Conservation (phyloP, 2,888 invertebrate species). For the Mellilla xanthometata region DNA sequence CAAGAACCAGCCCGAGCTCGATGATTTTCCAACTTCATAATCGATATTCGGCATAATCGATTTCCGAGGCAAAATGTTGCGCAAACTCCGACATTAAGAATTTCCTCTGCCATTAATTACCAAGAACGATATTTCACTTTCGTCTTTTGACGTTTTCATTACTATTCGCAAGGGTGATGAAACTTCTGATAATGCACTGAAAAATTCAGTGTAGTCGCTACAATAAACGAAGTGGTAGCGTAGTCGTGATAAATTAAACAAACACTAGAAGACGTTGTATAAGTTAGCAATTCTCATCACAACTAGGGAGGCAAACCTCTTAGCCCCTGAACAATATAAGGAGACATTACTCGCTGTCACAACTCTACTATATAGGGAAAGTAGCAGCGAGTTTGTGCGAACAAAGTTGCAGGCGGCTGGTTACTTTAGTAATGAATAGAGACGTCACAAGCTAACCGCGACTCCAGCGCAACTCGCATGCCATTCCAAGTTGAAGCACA, state of each 20-base stretch:
- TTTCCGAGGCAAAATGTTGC: constrained; percentile 57
- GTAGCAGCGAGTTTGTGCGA: constrained; percentile 69
- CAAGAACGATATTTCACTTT: constrained; percentile 56
- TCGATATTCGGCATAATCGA: constrained; percentile 71
- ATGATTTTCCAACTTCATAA: constrained; percentile 78
- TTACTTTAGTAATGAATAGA: constrained; percentile 78
- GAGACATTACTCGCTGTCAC: constrained; percentile 81
- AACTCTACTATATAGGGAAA: constrained; percentile 80
- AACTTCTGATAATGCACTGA: constrained; percentile 38
- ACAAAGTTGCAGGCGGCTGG: constrained; percentile 71
- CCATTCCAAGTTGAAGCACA: constrained; percentile 61
- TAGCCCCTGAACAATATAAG: constrained; percentile 81
- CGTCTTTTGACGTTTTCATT: constrained; percentile 27
- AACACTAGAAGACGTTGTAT: constrained; percentile 56
- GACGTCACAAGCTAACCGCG: constrained; percentile 69
- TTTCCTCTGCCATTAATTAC: constrained; percentile 60
- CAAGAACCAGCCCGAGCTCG: constrained; percentile 68
- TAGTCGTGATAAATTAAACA: constrained; percentile 54
- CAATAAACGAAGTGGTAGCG: constrained; percentile 5
- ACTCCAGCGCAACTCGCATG: constrained; percentile 66
- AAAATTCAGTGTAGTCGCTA: constrained; percentile 47
- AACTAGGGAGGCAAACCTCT: constrained; percentile 75
- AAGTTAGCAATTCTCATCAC: constrained; percentile 76
- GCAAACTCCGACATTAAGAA: constrained; percentile 56
- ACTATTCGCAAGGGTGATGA: constrained; percentile 14